A percentile compares a stretch with the other conserved stretches of the same genome.
phyloP scores from a whole-genome alignment of 2,888 invertebrate species.

The Euproctis similis region DNA sequence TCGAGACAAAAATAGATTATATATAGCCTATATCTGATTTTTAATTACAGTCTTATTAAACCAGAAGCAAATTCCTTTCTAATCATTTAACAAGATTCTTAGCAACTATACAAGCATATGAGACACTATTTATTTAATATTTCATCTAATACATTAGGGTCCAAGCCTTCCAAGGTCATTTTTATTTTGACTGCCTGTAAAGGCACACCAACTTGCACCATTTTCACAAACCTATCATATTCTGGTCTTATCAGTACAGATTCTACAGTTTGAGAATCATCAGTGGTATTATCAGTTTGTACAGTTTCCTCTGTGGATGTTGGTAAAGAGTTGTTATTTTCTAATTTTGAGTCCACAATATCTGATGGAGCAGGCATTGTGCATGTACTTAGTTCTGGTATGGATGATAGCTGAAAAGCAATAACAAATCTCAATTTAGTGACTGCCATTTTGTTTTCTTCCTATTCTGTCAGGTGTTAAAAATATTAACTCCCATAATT shows the following conservation, averaged over 20 bases:
- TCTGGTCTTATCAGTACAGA: constrained; percentile 69
- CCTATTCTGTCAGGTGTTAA: too few relatives aligned
- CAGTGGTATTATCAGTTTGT: constrained; percentile 8
- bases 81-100: too few relatives aligned
- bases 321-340: constrained; percentile 5
- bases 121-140: constrained; percentile 43
- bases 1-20: too few relatives aligned
- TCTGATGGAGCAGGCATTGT: neutral
- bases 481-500: too few relatives aligned
- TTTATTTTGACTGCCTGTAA: constrained; percentile 86
- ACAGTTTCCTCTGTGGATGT: constrained; percentile 6
- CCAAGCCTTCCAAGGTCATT: constrained; percentile 87
- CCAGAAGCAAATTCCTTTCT: too few relatives aligned
- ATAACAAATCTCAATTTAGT: neutral
- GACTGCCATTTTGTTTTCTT: too few relatives aligned
- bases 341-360: constrained; percentile 1
- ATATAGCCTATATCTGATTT: too few relatives aligned
- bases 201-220: constrained; percentile 93
- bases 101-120: too few relatives aligned
- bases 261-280: constrained; percentile 8
- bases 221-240: constrained; percentile 88
- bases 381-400: constrained; percentile 56
- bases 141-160: constrained; percentile 81
- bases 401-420: constrained; percentile 64
- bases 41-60: too few relatives aligned